These are phyloP conservation scores for Cephalotes varians DNA, from an alignment of 2,888 invertebrate species.

Conservation along the genomic window DNA sequence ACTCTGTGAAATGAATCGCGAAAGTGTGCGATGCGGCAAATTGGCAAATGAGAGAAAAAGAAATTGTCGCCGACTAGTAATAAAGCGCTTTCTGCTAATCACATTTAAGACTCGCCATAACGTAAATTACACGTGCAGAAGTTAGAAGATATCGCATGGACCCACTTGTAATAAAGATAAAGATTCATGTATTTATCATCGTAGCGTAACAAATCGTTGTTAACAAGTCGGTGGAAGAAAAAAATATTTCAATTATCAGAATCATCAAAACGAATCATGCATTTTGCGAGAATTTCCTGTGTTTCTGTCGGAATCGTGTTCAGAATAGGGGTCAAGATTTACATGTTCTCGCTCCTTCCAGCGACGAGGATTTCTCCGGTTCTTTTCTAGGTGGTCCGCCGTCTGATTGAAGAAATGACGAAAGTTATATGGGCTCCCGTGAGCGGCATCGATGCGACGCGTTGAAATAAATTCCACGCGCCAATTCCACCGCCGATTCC, in stretches of 20 bases:
- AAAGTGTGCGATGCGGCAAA: conserved; percentile 1
- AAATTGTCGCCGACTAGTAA: conserved; percentile 8
- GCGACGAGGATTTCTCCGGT: conserved; percentile 70
- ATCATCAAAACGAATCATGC: conserved; percentile 40
- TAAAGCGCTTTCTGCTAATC: conserved; percentile 21
- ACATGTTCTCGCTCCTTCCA: conserved; percentile 70
- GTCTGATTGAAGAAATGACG: conserved; percentile 73
- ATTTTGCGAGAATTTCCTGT: conserved; percentile 64
- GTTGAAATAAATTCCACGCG: conserved; percentile 70
- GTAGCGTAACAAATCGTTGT: neutral
- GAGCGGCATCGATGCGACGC: conserved; percentile 62
- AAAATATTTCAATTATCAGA: neutral
- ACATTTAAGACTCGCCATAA: conserved; percentile 5
- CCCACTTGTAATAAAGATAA: neutral
- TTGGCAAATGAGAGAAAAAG: conserved; percentile 4
- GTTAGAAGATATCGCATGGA: conserved; percentile 11
- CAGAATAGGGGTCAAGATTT: conserved; percentile 76
- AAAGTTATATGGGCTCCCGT: conserved; percentile 74
- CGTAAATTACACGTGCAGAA: neutral
- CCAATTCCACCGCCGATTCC: conserved; percentile 21
- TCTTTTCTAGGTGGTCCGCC: conserved; percentile 75
- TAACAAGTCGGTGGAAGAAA: neutral
- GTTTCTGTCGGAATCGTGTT: conserved; percentile 68
- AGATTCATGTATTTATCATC: conserved; percentile 2
- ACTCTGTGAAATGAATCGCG: conserved; percentile 32